Percentiles rank a stretch among this genome's conserved stretches.
Evolutionary conservation across 2,888 invertebrate genomes (phyloP).

Genomic region (Tachina lurida): DNA sequence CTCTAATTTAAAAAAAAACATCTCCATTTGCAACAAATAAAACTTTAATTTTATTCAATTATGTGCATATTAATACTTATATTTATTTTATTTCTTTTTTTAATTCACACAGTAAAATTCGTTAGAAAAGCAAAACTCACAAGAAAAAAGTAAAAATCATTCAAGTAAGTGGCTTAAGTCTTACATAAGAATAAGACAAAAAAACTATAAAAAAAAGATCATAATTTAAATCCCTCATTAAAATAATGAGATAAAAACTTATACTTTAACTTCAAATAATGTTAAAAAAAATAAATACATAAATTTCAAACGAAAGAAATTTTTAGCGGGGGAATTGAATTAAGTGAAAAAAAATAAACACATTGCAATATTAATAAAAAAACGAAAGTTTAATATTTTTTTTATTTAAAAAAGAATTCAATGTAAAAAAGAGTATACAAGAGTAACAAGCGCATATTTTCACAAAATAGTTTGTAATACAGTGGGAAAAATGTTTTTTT

Average conservation of each 20-base stretch:
- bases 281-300: conserved; percentile 5
- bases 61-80: background rate
- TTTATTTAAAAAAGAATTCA: conserved; percentile 6
- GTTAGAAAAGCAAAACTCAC: background rate
- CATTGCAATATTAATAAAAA: conserved; percentile 26
- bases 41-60: background rate
- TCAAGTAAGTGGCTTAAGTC: background rate
- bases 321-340: background rate
- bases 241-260: conserved; percentile 34
- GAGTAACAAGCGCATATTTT: conserved; percentile 17
- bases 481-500: conserved; percentile 31
- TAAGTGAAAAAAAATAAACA: conserved; percentile 1
- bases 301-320: conserved; percentile 31
- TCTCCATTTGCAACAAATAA: background rate
- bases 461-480: conserved; percentile 14
- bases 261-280: conserved; percentile 19
- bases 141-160: conserved; percentile 1
- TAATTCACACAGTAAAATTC: conserved; percentile 34
- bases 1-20: too few species aligned
- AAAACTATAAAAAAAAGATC: background rate
- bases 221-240: conserved; percentile 29
- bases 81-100: background rate
- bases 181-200: conserved; percentile 22
- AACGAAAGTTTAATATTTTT: conserved; percentile 54
- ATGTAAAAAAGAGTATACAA: conserved; percentile 4